Conservation (phyloP, 2,888 invertebrate species). For the Acrobasis consociella region DNA sequence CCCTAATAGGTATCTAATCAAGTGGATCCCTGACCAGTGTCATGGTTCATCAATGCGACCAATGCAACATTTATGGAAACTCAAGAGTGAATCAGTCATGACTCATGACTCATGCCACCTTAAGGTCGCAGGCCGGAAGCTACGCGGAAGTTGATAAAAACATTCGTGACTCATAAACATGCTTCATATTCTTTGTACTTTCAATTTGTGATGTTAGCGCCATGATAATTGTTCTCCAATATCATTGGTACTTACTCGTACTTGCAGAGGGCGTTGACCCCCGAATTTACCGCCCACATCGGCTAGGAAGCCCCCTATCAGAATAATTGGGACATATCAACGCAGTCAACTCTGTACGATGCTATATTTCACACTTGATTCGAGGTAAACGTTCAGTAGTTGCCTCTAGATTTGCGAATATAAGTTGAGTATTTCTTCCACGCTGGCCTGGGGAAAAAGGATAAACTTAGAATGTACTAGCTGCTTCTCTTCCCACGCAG, state of each 20-base stretch:
- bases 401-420: no score
- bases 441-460: no score
- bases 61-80: not conserved
- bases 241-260: not conserved
- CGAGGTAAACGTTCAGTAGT: slow-evolving; percentile 1
- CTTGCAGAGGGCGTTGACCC: slow-evolving; percentile 9
- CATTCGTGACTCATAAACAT: not conserved
- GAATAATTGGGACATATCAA: slow-evolving; percentile 12
- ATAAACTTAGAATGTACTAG: no score
- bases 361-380: slow-evolving; percentile 4
- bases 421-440: not conserved
- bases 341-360: not conserved
- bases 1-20: not conserved
- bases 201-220: slow-evolving; percentile 7
- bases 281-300: slow-evolving; percentile 13
- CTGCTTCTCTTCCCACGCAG: no score
- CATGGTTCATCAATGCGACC: slow-evolving; percentile 13
- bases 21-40: slow-evolving; percentile 9
- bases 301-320: slow-evolving; percentile 15
- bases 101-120: slow-evolving; percentile 2
- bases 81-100: slow-evolving; percentile 13
- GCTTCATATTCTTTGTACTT: not conserved
- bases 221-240: slow-evolving; percentile 6
- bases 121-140: slow-evolving; percentile 15
- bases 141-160: slow-evolving; percentile 17